These are phyloP conservation scores for Thymelicus lineola DNA, from an alignment of 2,888 invertebrate species.

Conservation along the genomic window DNA sequence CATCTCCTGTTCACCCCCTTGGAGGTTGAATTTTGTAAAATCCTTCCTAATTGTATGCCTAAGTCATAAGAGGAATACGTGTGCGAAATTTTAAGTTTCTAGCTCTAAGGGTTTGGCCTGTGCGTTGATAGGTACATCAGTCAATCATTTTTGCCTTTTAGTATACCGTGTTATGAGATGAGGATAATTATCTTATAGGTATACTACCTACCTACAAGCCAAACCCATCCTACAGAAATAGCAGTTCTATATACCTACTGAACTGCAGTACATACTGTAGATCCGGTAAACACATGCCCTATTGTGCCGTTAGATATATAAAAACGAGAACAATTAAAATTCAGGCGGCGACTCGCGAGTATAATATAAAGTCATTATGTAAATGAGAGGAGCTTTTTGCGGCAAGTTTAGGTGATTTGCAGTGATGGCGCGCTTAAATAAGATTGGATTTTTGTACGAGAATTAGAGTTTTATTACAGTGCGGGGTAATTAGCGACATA, in stretches of 20 bases:
- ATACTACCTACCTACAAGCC: neutral
- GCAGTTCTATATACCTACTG: neutral
- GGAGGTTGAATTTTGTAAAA: too few species aligned
- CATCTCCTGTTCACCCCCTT: too few species aligned
- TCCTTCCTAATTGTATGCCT: too few species aligned
- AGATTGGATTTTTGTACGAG: conserved; percentile 46
- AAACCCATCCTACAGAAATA: neutral
- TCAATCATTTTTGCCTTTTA: too few species aligned
- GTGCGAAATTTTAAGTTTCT: too few species aligned
- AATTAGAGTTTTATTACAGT: conserved; percentile 33
- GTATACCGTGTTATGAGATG: too few species aligned
- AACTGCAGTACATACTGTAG: conserved; percentile 6
- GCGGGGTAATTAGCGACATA: conserved; percentile 21
- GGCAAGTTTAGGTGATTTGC: conserved; percentile 75
- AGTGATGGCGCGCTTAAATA: conserved; percentile 50
- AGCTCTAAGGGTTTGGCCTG: too few species aligned
- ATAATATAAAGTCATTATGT: conserved; percentile 83
- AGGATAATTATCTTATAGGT: too few species aligned
- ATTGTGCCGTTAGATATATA: conserved; percentile 48
- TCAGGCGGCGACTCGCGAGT: conserved; percentile 65
- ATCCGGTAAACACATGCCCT: conserved; percentile 42
- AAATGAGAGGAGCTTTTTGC: conserved; percentile 72
- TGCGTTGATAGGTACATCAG: too few species aligned
- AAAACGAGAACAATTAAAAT: conserved; percentile 71
- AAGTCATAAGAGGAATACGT: too few species aligned